These are phyloP conservation scores for Plectrocnemia conspersa DNA, from an alignment of 1,140 invertebrate species.

Conservation along the genomic window DNA sequence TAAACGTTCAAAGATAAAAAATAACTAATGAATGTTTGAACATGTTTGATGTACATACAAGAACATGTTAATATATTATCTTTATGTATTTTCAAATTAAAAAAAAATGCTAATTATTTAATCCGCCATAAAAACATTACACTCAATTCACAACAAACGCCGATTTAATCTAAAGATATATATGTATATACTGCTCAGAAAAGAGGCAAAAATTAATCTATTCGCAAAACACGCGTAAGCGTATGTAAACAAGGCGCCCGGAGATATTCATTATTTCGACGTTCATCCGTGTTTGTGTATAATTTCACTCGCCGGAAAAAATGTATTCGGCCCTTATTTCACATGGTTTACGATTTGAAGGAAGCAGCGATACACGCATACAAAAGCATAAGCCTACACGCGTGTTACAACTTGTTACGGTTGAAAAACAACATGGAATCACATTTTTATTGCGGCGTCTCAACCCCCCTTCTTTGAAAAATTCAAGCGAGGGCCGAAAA, in stretches of 20 bases:
- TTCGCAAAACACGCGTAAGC: background rate
- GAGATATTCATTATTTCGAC: background rate
- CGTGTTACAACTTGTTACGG: constrained; percentile 35
- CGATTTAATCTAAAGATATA: background rate
- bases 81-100: background rate
- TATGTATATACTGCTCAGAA: background rate
- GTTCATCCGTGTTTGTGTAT: background rate
- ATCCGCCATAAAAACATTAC: background rate
- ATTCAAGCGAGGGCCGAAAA: constrained; percentile 32
- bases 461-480: constrained; percentile 9
- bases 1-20: no score
- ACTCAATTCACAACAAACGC: background rate
- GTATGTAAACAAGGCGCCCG: background rate
- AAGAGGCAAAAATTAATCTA: background rate
- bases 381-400: no score
- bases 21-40: no score
- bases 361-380: constrained; percentile 15
- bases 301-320: background rate
- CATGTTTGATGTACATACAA: no score
- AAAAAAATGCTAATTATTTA: background rate
- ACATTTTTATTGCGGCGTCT: constrained; percentile 33
- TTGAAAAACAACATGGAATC: constrained; percentile 31
- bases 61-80: background rate
- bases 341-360: constrained; percentile 3
- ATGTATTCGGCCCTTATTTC: background rate